phyloP scores from a whole-genome alignment of 2,797 vertebrate species.

The Phalloptychus januarius region DNA sequence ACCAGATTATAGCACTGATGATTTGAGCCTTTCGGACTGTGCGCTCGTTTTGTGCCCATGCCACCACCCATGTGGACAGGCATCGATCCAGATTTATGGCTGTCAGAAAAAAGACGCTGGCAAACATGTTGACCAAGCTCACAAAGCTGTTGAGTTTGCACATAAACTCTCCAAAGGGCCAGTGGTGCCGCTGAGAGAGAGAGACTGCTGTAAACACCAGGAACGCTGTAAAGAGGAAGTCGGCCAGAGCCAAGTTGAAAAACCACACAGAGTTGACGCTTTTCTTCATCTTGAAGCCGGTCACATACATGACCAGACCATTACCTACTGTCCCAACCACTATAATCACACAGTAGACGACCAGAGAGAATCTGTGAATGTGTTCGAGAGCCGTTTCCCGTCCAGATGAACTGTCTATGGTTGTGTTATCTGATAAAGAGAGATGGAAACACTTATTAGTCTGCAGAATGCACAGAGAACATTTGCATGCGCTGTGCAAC shows the following conservation, averaged over 20 bases:
- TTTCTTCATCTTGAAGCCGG: constrained; percentile 73
- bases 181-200: neutral
- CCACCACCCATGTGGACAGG: constrained; percentile 66
- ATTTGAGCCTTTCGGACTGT: constrained; percentile 65
- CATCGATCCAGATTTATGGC: constrained; percentile 77
- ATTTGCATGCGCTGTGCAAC: neutral
- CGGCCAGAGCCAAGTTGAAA: constrained; percentile 78
- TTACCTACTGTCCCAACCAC: constrained; percentile 46
- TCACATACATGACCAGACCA: constrained; percentile 72
- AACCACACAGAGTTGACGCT: constrained; percentile 74
- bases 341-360: constrained; percentile 52
- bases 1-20: constrained; percentile 58
- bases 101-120: constrained; percentile 71
- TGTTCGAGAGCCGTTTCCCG: fast-evolving
- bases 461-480: neutral
- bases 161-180: constrained; percentile 63
- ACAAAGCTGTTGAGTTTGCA: constrained; percentile 67
- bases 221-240: constrained; percentile 71
- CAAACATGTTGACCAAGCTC: constrained; percentile 65
- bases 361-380: neutral
- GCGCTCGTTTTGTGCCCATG: constrained; percentile 77
- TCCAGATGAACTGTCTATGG: fast-evolving
- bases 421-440: constrained; percentile 7
- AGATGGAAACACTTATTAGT: neutral
- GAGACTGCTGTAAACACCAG: constrained; percentile 53